Base-by-base conservation (phyloP, 2,888 invertebrate species). In the Philopedon plagiatum region DNA sequence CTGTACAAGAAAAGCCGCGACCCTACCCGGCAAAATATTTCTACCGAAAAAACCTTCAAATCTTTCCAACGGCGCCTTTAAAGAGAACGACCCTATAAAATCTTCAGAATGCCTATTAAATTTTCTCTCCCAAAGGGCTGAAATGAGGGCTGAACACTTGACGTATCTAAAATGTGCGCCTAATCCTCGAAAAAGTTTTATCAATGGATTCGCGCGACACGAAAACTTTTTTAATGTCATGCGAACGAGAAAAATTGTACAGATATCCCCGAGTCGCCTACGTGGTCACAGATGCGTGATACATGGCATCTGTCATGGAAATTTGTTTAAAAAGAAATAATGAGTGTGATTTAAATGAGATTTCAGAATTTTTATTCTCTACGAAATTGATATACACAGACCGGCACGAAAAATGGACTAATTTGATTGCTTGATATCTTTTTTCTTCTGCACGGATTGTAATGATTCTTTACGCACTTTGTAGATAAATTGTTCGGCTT, bases 201-300 rank as follows among this genome's bases (percentile, higher is more conserved):
- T 63, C 63, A 63, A 51, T 63, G 63, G 54, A 15, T 29, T 46
- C 32, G 21, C 49, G 46, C 39, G 32, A 54, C 8, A 49, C 54
- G 63, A 37, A 37, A 63, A 49, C 37, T 63, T 63, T 63, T 63
- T 63, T 54, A 23, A 51, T 63, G 29, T 32, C 62, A 51, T 54
- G 51, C 54, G 46, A 29, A 51, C 23, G 39, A 37, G 39, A 54
- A 63, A 54, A 54, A 23, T 63, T 63, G 63, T 63, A 63, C 37
- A 51, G 63, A 63, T 63, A 63, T 54, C 51, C 19, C 32, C 18
- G 39, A 34, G 19, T n/a, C 54, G 34, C 54, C 51, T 62, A 63
- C 51, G 39, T 63, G 63, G 63, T 34, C 51, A 54, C 63, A 63
- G 63, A 63, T 63, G 63, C 51, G 63, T 63, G 63, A 63, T 51